Base-by-base conservation (phyloP, 2,113 vertebrate species). In the Trematocara zebra region DNA sequence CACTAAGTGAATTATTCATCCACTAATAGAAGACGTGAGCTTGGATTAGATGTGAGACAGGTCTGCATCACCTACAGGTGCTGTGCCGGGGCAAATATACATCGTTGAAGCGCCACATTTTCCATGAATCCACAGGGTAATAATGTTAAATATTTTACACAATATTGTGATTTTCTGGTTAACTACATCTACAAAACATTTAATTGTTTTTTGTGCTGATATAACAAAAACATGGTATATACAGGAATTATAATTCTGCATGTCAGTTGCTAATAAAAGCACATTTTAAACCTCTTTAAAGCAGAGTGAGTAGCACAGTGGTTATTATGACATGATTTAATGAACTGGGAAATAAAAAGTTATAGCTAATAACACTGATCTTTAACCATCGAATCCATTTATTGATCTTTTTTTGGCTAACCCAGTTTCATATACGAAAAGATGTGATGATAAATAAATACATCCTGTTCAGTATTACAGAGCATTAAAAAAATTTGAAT, bases 61-160 rank as follows among this genome's bases (percentile, higher is more conserved):
- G n/a, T 47, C 9, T 47, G 23, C 42, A 47, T 11, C 69, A 11
- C 1, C 67, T 28, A 2, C 67, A 17, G 69, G 42, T 74, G 23
- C 23, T 28, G 14, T 9, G 2, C 9, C 2, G 14, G 14, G 14
- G 0, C 40, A 61, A 1, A 33, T 33, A 33, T 10, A 0, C 0
- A 9, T 17, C 1, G 14, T 37, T 12, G 3, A 67, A 37, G 10
- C 1, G 6, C 3, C 59, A n/a, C 17, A 37, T 64, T 35, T 35
- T 67, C 18, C 33, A 37, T 37, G 59, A 5, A 37, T 64, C 31
- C 31, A 37, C 33, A 0, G 0, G 11, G 6, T 20, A 37, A 2
- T 5, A 20, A 12, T 1, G 18, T 40, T 20, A 0, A 40, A 40
- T 12, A 5, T 23, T 40, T 67, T 37, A 37, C 18, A 14, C n/a